Evolutionary conservation across 2,797 vertebrate genomes (phyloP), one percentile per base, ranked within the genome.

Genomic region (Megalops cyprinoides): DNA sequence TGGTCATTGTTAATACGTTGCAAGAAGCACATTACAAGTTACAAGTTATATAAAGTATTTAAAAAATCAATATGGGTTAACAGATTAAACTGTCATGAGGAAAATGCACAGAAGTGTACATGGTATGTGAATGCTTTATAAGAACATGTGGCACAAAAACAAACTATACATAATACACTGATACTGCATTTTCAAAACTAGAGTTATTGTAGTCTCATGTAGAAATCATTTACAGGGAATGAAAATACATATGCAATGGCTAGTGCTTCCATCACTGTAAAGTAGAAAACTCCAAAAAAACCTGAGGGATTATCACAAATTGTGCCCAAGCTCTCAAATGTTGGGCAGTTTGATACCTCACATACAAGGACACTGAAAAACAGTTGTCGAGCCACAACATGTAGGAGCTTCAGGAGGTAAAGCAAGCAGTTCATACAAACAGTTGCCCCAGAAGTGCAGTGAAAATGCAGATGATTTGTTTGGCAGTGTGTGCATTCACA

Each of bases 141-240:
- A 87, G 81, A 87, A 83, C 79, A 87, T 79, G 87, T 51, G 65
- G 85, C 82, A 83, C 77, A 82, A 88, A 74, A 90, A 88, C 83
- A 91, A 77, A 84, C 71, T 76, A 31, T 88, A 91, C 89, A 92
- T 88, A 89, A 87, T 85, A 86, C 73, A 85, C 84, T 84, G 88
- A 92, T 93, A 93, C 92, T 94, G 93, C 88, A 90, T 89, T 84
- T 84, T 85, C 83, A 78, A 69, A 74, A 49, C 81, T 86, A 89
- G 85, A 60, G 85, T 80, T 73, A 80, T 31, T 18, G 51, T 20
- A 31, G 85, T 79, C 79, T 90, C 86, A 77, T 53, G 74, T 85
- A 77, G 67, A 83, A 1, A 51, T 44, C 51, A 18, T 74, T 69
- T 75, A 18, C 48, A 56, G 37, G 79, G 76, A 60, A 56, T 23